These are phyloP conservation scores for Anastrepha obliqua DNA, from an alignment of 1,140 invertebrate species.

Conservation along the genomic window DNA sequence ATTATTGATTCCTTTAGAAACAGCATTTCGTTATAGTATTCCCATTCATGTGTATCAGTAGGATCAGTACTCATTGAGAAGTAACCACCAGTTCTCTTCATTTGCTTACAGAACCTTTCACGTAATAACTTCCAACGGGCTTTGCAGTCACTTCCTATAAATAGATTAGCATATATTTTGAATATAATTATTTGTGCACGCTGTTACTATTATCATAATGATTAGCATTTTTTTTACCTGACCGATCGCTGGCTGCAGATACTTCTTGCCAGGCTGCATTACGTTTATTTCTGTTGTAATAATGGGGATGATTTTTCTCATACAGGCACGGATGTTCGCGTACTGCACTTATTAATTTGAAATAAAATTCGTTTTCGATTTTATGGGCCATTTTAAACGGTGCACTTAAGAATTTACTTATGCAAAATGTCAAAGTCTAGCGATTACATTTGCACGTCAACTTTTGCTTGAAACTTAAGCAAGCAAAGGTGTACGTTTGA, in stretches of 20 bases:
- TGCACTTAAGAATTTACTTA: conserved; percentile 17
- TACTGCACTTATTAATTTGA: not conserved
- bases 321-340: not conserved
- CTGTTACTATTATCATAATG: not conserved
- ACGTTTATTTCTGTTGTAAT: conserved; percentile 40
- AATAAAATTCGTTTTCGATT: conserved; percentile 21
- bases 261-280: conserved; percentile 39
- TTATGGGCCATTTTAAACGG: not conserved
- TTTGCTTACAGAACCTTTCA: conserved; percentile 27
- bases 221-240: not conserved
- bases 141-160: conserved; percentile 13
- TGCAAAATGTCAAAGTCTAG: conserved; percentile 29
- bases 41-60: not conserved
- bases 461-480: conserved; percentile 19
- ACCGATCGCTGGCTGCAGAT: not conserved
- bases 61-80: too few relatives aligned
- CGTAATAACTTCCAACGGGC: conserved; percentile 34
- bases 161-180: not conserved
- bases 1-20: conserved; percentile 30
- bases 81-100: not conserved
- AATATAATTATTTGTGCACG: not conserved
- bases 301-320: conserved; percentile 11
- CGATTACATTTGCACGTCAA: not conserved
- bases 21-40: conserved; percentile 32
- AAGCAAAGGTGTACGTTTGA: not conserved